Percentiles rank a stretch among this genome's conserved stretches.
phyloP scores from a whole-genome alignment of 2,113 vertebrate genomes.

The Corythoichthys intestinalis region DNA sequence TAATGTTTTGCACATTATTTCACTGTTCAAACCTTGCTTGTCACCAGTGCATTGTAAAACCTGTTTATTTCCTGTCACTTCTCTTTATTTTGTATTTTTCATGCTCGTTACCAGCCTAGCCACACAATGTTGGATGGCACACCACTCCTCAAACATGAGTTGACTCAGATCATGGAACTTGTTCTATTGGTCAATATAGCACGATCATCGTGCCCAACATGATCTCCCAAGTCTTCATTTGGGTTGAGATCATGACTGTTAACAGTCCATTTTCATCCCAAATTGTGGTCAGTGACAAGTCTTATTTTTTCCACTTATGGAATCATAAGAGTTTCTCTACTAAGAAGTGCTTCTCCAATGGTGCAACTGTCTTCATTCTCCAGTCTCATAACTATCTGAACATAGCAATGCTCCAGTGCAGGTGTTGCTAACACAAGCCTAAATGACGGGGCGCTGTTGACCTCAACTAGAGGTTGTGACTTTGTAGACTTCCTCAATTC shows the following conservation, averaged over 20 bases:
- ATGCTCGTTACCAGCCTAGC: neutral
- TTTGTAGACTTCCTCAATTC: no score
- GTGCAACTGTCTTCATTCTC: neutral
- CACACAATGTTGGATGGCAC: neutral
- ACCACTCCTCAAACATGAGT: neutral
- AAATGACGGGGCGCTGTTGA: neutral
- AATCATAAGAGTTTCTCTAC: neutral
- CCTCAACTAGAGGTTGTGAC: neutral
- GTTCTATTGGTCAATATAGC: neutral
- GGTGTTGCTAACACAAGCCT: neutral
- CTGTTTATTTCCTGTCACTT: neutral
- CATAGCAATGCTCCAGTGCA: neutral
- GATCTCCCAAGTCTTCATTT: neutral
- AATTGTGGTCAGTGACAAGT: neutral
- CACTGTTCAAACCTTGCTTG: no score
- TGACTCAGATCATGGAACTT: neutral
- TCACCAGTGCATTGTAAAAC: neutral
- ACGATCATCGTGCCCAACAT: neutral
- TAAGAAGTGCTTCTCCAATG: neutral
- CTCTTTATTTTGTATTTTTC: neutral
- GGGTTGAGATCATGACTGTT: neutral
- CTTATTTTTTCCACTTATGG: neutral
- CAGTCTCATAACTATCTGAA: neutral
- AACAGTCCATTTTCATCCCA: neutral
- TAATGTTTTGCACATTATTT: neutral